A percentile compares a stretch with the other conserved stretches of the same genome.
Conservation (phyloP, 2,113 vertebrate genomes). For the Myotis brandtii region DNA sequence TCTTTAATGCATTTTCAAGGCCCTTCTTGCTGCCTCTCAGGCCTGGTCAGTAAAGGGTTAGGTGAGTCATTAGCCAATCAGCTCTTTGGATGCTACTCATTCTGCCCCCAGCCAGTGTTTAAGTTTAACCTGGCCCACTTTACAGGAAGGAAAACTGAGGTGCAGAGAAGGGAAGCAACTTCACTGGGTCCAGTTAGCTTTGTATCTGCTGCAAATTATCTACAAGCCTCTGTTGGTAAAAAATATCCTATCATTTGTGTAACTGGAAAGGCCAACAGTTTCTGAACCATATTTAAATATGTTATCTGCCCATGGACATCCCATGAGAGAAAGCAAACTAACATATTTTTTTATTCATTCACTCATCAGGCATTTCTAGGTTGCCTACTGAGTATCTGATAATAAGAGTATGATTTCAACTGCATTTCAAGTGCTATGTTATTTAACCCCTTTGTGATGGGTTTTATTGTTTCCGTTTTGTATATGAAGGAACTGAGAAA, state of each 20-base stretch:
- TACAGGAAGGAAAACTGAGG: slow-evolving; percentile 54
- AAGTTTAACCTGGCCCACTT: neutral
- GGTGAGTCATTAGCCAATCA: neutral
- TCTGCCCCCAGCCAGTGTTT: neutral
- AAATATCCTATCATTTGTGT: neutral
- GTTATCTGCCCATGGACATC: neutral
- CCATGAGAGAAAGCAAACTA: slow-evolving; percentile 32
- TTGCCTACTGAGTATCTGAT: neutral
- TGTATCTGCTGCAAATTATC: neutral
- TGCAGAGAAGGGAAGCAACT: neutral
- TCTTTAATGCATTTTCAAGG: slow-evolving; percentile 78
- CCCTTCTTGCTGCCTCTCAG: slow-evolving; percentile 18
- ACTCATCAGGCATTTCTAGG: neutral
- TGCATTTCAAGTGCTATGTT: neutral
- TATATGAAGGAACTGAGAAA: neutral
- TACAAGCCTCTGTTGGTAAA: neutral
- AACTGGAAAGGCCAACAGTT: neutral
- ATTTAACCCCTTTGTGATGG: neutral
- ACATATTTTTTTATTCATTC: neutral
- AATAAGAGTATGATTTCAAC: neutral
- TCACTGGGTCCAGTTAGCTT: neutral
- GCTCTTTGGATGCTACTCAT: neutral
- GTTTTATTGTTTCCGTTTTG: neutral
- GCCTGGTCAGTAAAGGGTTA: slow-evolving; percentile 16
- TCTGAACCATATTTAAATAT: neutral